These are phyloP conservation scores for Gracilinanus agilis DNA, from an alignment of 2,113 vertebrate genomes.

Conservation along the genomic window DNA sequence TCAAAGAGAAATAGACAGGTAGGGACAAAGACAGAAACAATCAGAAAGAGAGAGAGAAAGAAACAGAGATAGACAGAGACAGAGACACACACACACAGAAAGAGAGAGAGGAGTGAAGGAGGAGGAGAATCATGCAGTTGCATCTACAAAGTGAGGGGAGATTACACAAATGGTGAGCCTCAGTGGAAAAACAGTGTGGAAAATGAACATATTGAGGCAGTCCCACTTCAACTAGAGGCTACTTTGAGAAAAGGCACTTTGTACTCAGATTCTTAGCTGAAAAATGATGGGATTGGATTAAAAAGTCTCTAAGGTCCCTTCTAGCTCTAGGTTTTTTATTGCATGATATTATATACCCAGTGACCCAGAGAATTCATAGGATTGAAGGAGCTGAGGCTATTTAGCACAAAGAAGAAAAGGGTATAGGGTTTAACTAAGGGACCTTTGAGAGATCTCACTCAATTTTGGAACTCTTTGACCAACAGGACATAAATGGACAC, in stretches of 20 bases:
- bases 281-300: neutral
- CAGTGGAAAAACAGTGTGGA: neutral
- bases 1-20: too few species aligned
- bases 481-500: too few species aligned
- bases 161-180: neutral
- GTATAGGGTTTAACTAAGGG: neutral
- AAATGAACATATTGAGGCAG: neutral
- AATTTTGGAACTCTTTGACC: too few species aligned
- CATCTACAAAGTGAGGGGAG: neutral
- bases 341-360: neutral
- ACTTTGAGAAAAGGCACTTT: neutral
- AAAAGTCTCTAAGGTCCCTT: neutral
- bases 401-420: neutral
- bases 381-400: neutral
- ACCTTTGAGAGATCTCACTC: too few species aligned
- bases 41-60: neutral
- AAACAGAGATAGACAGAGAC: neutral
- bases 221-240: neutral
- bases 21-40: neutral
- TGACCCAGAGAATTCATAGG: neutral
- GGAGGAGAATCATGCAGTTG: neutral
- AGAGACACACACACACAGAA: neutral
- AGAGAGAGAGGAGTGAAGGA: neutral
- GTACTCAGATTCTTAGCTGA: neutral
- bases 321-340: neutral